Evolutionary conservation across 2,113 vertebrate genomes (phyloP).

Genomic region (Eudyptes chrysolophus): DNA sequence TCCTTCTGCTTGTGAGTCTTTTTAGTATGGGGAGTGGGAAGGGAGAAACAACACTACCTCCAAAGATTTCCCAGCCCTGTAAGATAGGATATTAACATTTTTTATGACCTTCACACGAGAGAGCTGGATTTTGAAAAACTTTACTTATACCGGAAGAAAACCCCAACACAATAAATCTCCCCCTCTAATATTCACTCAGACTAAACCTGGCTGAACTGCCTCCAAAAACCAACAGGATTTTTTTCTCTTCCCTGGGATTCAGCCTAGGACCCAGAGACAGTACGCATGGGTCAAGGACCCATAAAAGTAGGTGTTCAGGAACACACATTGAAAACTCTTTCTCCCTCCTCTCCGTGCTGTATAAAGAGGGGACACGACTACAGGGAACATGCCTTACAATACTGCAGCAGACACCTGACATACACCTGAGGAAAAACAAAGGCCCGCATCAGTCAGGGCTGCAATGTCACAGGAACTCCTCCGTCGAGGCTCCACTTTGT

Average conservation of each 20-base stretch:
- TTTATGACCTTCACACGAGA: neutral
- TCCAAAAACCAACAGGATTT: neutral
- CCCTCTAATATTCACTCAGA: neutral
- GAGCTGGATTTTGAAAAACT: neutral
- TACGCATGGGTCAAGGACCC: neutral
- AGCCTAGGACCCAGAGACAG: neutral
- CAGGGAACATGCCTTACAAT: neutral
- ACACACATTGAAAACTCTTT: neutral
- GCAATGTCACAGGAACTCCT: neutral
- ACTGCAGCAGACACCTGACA: neutral
- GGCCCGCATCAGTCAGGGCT: neutral
- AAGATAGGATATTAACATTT: neutral
- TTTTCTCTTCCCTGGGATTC: neutral
- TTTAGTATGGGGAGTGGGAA: neutral
- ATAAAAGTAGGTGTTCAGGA: neutral
- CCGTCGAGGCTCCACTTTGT: neutral
- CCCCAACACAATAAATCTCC: neutral
- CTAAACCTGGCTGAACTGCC: neutral
- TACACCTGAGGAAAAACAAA: neutral
- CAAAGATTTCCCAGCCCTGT: neutral
- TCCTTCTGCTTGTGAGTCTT: neutral
- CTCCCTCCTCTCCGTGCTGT: neutral
- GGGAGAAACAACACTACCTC: neutral
- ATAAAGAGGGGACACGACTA: neutral
- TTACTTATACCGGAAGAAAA: neutral